These are phyloP conservation scores for Melieria crassipennis DNA, from an alignment of 2,888 invertebrate species.

Conservation along the genomic window DNA sequence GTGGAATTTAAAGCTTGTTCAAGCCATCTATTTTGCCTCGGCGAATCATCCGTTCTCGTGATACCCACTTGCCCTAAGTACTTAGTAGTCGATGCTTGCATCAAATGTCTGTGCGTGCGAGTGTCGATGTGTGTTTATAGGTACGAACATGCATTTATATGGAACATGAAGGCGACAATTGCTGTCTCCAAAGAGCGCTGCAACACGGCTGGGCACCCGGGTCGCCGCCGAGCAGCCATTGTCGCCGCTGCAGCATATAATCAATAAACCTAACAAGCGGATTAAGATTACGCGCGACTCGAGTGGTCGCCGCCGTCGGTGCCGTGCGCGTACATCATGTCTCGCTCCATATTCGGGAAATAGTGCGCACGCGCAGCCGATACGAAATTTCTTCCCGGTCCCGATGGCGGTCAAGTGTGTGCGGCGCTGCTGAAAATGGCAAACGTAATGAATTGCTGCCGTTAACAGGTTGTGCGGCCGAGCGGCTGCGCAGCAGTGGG, in stretches of 20 bases:
- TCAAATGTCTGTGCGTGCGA: no score
- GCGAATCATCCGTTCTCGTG: no score
- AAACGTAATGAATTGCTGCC: constrained; percentile 18
- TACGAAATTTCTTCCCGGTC: constrained; percentile 3
- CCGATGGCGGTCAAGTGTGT: neutral
- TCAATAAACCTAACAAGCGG: constrained; percentile 59
- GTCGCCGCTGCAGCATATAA: constrained; percentile 39
- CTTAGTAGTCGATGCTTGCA: no score
- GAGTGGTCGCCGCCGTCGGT: neutral
- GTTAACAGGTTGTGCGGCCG: neutral
- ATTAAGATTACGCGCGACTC: constrained; percentile 53
- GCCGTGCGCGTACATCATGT: neutral
- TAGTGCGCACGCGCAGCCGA: constrained; percentile 55
- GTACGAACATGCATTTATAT: constrained; percentile 42
- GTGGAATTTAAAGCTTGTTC: no score
- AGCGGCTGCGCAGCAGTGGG: neutral
- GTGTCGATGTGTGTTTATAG: no score
- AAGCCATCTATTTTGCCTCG: no score
- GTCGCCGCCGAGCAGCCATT: neutral
- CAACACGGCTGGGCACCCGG: neutral
- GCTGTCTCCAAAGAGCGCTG: constrained; percentile 50
- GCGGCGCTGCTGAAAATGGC: constrained; percentile 8
- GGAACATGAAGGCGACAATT: constrained; percentile 60
- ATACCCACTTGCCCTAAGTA: no score
- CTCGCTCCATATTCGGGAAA: constrained; percentile 44